phyloP scores from a whole-genome alignment of 1,140 invertebrate species.

The Colletes gigas region DNA sequence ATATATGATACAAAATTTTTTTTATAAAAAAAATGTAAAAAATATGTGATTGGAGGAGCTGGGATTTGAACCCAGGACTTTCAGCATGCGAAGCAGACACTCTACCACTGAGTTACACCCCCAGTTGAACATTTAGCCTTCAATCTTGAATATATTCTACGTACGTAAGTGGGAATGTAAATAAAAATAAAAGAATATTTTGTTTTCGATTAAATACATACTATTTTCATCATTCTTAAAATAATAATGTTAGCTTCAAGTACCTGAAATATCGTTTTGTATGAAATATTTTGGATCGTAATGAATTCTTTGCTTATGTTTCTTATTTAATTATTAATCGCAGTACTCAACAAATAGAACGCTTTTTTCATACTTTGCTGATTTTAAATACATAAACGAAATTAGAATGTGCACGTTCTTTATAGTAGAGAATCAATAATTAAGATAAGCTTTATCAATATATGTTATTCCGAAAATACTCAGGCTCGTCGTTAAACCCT shows the following conservation, averaged over 20 bases:
- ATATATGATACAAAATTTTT: neutral
- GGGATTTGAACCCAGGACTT: constrained; percentile 84
- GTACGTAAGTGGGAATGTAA: neutral
- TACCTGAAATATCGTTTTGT: too few relatives aligned
- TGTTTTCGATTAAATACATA: neutral
- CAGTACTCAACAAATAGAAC: neutral
- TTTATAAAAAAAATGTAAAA: constrained; percentile 47
- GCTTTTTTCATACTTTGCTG: neutral
- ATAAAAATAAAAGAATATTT: neutral
- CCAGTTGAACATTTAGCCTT: constrained; percentile 52
- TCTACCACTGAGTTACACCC: constrained; percentile 82
- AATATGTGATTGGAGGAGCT: constrained; percentile 79
- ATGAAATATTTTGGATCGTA: too few relatives aligned
- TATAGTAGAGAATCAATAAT: too few relatives aligned
- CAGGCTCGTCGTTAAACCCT: neutral
- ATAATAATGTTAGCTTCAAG: too few relatives aligned
- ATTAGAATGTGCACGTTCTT: neutral
- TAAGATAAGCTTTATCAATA: too few relatives aligned
- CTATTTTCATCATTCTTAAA: neutral
- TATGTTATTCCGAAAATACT: neutral
- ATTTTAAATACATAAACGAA: neutral
- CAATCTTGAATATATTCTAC: neutral
- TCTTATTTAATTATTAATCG: neutral
- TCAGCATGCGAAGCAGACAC: constrained; percentile 84
- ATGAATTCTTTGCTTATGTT: neutral